These are phyloP conservation scores for Lumbricus terrestris DNA, from an alignment of 2,888 invertebrate species.

Conservation along the genomic window DNA sequence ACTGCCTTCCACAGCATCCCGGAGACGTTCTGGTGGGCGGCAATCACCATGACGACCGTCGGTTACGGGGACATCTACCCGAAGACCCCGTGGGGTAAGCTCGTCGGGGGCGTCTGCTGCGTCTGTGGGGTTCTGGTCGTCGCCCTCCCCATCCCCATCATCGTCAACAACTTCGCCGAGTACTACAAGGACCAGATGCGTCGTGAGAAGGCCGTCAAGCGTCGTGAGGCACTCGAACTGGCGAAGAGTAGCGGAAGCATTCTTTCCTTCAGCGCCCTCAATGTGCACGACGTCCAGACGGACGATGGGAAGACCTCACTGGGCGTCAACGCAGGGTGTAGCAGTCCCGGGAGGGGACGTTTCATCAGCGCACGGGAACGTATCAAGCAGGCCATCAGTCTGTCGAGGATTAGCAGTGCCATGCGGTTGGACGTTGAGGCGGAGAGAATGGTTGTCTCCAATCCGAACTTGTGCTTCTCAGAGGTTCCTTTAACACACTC, in stretches of 20 bases:
- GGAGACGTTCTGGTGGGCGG: conserved; percentile 99
- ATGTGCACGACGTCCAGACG: background rate
- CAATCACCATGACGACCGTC: conserved; percentile 75
- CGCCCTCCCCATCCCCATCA: conserved; percentile 99
- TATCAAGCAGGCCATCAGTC: background rate
- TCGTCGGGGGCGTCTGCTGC: conserved; percentile 99
- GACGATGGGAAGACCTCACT: background rate
- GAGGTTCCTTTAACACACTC: background rate
- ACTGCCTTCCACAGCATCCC: conserved; percentile 97
- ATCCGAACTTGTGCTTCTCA: background rate
- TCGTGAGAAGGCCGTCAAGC: conserved; percentile 94
- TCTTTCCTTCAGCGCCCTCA: conserved; percentile 67
- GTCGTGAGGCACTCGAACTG: conserved; percentile 92
- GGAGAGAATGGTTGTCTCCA: background rate
- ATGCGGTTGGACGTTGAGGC: background rate
- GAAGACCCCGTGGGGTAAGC: conserved; percentile 95
- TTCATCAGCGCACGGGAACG: background rate
- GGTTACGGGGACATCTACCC: conserved; percentile 98
- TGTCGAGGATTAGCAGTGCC: background rate
- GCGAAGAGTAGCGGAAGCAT: conserved; percentile 97
- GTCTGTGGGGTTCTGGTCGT: conserved; percentile 99
- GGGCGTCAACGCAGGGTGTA: background rate
- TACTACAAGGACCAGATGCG: conserved; percentile 99
- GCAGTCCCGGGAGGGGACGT: background rate
- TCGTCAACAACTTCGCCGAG: conserved; percentile 99